These are phyloP conservation scores for Dastarcus helophoroides DNA, from an alignment of 2,888 invertebrate species.

Conservation along the genomic window DNA sequence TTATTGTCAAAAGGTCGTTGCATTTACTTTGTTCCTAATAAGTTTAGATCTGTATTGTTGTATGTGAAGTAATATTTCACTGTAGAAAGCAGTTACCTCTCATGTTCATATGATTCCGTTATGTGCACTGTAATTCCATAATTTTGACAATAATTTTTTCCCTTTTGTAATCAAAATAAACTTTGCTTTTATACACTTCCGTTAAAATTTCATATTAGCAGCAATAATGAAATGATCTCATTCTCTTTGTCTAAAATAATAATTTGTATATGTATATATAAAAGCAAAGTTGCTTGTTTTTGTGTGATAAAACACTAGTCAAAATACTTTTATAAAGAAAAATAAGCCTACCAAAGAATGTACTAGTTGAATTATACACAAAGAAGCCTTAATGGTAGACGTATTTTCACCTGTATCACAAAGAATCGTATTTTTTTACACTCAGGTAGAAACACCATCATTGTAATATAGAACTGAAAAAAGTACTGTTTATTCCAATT, in stretches of 20 bases:
- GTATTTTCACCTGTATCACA: constrained; percentile 21
- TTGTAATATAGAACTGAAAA: constrained; percentile 9
- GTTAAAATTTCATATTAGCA: constrained; percentile 6
- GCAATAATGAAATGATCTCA: constrained; percentile 13
- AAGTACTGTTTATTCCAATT: constrained; percentile 9
- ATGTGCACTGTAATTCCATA: constrained; percentile 14
- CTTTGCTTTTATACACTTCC: constrained; percentile 12
- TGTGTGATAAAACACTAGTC: constrained; percentile 34
- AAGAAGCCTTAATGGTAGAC: constrained; percentile 20
- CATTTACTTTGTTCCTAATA: too few species aligned
- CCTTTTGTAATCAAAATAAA: constrained; percentile 8
- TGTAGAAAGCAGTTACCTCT: too few species aligned
- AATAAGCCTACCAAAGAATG: constrained; percentile 32
- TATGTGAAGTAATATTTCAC: too few species aligned
- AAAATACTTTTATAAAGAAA: constrained; percentile 21
- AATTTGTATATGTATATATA: constrained; percentile 10
- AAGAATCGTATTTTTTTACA: constrained; percentile 32
- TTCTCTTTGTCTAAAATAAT: constrained; percentile 12
- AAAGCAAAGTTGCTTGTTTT: constrained; percentile 15
- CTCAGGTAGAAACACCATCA: constrained; percentile 24
- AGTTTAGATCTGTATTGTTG: constrained; percentile 11
- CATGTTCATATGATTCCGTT: neutral
- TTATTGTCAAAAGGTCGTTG: constrained; percentile 22
- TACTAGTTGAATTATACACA: constrained; percentile 23
- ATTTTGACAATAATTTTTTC: constrained; percentile 20